These are phyloP conservation scores for Drosophila nr. perissopoda DNA, from an alignment of 2,888 invertebrate species.

Conservation along the genomic window DNA sequence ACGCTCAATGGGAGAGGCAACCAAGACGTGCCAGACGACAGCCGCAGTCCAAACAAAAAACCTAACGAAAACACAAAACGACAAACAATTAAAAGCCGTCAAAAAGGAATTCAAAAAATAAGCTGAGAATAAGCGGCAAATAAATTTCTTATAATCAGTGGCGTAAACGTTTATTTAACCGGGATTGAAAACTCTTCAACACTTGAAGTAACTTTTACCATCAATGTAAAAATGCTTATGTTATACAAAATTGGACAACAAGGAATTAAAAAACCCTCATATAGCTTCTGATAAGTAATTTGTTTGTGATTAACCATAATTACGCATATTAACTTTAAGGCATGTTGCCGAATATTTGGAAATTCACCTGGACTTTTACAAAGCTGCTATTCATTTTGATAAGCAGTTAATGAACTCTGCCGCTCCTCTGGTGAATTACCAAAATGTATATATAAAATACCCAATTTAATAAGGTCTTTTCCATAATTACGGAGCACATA, in stretches of 20 bases:
- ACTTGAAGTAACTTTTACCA: background rate
- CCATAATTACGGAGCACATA: slow-evolving; percentile 60
- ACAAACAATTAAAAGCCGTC: slow-evolving; percentile 73
- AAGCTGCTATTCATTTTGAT: slow-evolving; percentile 16
- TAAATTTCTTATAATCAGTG: slow-evolving; percentile 34
- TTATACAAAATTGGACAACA: background rate
- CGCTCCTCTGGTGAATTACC: slow-evolving; percentile 43
- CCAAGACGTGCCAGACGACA: slow-evolving; percentile 68
- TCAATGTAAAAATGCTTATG: background rate
- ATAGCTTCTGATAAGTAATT: background rate
- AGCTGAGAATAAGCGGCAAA: slow-evolving; percentile 35
- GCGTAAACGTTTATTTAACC: background rate
- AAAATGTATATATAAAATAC: slow-evolving; percentile 26
- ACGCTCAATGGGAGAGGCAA: slow-evolving; percentile 39
- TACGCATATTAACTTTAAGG: background rate
- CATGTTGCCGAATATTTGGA: background rate
- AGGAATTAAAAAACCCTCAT: background rate
- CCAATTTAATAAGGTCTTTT: slow-evolving; percentile 54
- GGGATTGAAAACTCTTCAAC: background rate
- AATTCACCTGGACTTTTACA: background rate
- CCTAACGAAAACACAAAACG: slow-evolving; percentile 37
- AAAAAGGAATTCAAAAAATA: slow-evolving; percentile 53
- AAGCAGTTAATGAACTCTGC: slow-evolving; percentile 45
- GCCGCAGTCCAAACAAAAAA: slow-evolving; percentile 44
- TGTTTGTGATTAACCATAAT: background rate